phyloP scores from a whole-genome alignment of 2,888 invertebrate genomes.

The Lydus trimaculatus region DNA sequence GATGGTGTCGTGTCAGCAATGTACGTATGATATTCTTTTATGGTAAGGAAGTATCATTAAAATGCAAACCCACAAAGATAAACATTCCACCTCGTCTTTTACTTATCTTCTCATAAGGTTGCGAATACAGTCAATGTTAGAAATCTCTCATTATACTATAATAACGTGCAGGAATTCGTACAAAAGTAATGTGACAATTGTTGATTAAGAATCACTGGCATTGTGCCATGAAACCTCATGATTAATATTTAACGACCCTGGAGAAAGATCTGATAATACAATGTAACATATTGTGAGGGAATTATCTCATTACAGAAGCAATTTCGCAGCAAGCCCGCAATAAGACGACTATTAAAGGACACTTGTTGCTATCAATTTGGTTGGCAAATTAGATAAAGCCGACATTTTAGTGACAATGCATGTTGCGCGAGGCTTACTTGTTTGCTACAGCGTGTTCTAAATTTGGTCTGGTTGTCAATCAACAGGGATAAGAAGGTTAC shows the following conservation, averaged over 20 bases:
- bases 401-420: constrained; percentile 48
- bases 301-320: constrained; percentile 40
- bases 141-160: constrained; percentile 10
- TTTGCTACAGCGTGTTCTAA: constrained; percentile 22
- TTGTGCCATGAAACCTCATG: constrained; percentile 1
- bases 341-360: constrained; percentile 52
- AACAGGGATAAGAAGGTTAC: constrained; percentile 21
- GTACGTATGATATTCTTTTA: constrained; percentile 50
- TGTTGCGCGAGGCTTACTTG: constrained; percentile 18
- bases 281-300: constrained; percentile 50
- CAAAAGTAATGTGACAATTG: background rate
- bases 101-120: constrained; percentile 28
- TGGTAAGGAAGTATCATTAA: constrained; percentile 49
- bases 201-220: constrained; percentile 4
- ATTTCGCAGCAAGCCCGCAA: constrained; percentile 36
- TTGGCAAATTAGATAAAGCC: constrained; percentile 55
- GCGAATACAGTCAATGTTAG: constrained; percentile 8
- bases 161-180: constrained; percentile 7
- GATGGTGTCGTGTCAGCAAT: constrained; percentile 42
- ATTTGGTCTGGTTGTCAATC: constrained; percentile 34
- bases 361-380: constrained; percentile 57
- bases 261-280: constrained; percentile 34
- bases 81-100: constrained; percentile 32
- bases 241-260: constrained; percentile 27
- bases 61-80: constrained; percentile 38